Evolutionary conservation across 1,140 invertebrate genomes (phyloP).

Genomic region (Penaeus indicus): DNA sequence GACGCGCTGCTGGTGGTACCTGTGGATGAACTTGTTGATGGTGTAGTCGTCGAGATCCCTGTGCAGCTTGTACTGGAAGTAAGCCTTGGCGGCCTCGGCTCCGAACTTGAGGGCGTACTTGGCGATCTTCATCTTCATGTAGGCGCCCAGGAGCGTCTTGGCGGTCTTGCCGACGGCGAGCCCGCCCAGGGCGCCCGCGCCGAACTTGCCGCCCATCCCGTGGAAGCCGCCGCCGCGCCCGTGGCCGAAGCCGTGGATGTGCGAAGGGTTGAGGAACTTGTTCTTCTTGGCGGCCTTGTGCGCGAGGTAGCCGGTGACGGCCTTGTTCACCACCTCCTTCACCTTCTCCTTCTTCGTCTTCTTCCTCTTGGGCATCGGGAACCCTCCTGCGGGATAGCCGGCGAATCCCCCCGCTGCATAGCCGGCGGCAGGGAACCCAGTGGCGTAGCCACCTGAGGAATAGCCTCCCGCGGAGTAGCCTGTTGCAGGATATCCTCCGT

Average conservation of each 20-base stretch:
- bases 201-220: not conserved
- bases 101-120: slow-evolving; percentile 58
- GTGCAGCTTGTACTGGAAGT: slow-evolving; percentile 47
- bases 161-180: slow-evolving; percentile 28
- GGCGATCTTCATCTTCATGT: slow-evolving; percentile 50
- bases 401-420: slow-evolving; percentile 23
- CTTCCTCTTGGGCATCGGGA: slow-evolving; percentile 41
- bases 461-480: slow-evolving; percentile 28
- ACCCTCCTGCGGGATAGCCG: slow-evolving; percentile 52
- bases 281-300: slow-evolving; percentile 47
- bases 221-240: not conserved
- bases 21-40: slow-evolving; percentile 52
- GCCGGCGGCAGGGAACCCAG: not conserved
- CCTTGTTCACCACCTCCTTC: slow-evolving; percentile 22
- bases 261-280: slow-evolving; percentile 46
- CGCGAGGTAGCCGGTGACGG: not conserved
- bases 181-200: slow-evolving; percentile 13
- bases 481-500: slow-evolving; percentile 10
- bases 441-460: slow-evolving; percentile 2
- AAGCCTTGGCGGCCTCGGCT: slow-evolving; percentile 44
- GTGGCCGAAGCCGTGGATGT: slow-evolving; percentile 19
- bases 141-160: slow-evolving; percentile 51
- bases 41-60: slow-evolving; percentile 52
- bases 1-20: slow-evolving; percentile 50
- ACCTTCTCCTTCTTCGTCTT: slow-evolving; percentile 49